These are phyloP conservation scores for Oedothorax gibbosus DNA, from an alignment of 1,140 invertebrate genomes.

Conservation along the genomic window DNA sequence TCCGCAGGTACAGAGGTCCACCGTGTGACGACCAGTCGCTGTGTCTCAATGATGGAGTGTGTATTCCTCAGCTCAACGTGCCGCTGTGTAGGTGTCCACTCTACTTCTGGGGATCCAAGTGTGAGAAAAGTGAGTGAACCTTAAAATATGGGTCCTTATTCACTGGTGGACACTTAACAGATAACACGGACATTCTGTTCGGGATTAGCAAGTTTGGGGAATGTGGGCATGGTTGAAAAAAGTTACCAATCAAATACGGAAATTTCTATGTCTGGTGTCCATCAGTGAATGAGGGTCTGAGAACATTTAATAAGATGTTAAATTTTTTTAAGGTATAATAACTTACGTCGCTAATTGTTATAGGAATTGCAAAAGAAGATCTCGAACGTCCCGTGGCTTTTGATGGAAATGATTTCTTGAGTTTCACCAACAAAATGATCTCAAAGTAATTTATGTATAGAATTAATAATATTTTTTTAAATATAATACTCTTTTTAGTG, in stretches of 20 bases:
- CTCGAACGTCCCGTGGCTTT: constrained; percentile 52
- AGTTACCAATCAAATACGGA: too few species aligned
- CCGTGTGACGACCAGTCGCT: constrained; percentile 75
- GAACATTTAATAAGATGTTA: too few species aligned
- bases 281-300: too few species aligned
- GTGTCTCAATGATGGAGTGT: constrained; percentile 82
- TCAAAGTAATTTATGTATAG: constrained; percentile 10
- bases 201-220: too few species aligned
- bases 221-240: too few species aligned
- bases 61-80: constrained; percentile 78
- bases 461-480: background rate
- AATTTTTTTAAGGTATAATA: too few species aligned
- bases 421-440: constrained; percentile 46
- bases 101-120: constrained; percentile 77
- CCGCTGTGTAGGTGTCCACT: constrained; percentile 74
- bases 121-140: constrained; percentile 76
- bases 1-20: constrained; percentile 77
- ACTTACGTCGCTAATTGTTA: background rate
- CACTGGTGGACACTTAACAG: too few species aligned
- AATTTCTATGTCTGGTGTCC: too few species aligned
- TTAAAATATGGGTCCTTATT: too few species aligned
- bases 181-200: too few species aligned
- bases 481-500: background rate
- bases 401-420: constrained; percentile 48
- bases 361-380: constrained; percentile 56